phyloP scores from a whole-genome alignment of 2,888 invertebrate species.

The Parasteatoda lunata region DNA sequence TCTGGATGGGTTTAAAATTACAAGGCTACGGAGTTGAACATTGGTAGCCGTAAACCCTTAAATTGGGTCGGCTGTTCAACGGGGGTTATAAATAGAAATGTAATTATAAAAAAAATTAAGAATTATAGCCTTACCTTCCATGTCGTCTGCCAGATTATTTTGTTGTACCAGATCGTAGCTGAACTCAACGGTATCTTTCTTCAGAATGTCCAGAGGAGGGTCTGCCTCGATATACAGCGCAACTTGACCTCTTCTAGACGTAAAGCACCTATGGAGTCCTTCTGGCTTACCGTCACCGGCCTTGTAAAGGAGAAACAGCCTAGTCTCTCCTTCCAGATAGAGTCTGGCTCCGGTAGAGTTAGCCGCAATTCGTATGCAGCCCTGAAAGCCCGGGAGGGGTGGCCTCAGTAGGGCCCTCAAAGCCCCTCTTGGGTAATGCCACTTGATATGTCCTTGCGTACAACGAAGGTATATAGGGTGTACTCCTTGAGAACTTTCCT shows the following conservation, averaged over 20 bases:
- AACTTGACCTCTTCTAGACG: constrained; percentile 80
- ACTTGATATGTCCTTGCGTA: constrained; percentile 82
- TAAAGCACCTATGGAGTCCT: constrained; percentile 77
- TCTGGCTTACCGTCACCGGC: constrained; percentile 74
- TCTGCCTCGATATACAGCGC: constrained; percentile 81
- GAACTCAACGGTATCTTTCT: constrained; percentile 79
- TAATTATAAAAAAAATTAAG: no score
- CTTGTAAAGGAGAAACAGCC: constrained; percentile 79
- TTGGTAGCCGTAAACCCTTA: no score
- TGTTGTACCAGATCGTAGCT: constrained; percentile 81
- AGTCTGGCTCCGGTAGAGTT: constrained; percentile 76
- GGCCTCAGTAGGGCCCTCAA: constrained; percentile 81
- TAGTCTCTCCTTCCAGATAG: constrained; percentile 81
- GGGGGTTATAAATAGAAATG: no score
- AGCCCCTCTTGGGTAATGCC: constrained; percentile 85
- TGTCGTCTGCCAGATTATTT: constrained; percentile 55
- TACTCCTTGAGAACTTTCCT: constrained; percentile 78
- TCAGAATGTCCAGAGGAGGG: constrained; percentile 71
- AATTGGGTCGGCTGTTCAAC: no score
- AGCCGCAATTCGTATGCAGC: constrained; percentile 80
- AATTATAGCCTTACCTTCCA: constrained; percentile 72
- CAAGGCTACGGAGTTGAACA: no score
- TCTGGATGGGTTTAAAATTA: no score
- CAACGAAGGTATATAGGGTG: constrained; percentile 86
- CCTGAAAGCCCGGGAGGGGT: constrained; percentile 78